Conservation (phyloP, 2,797 vertebrate genomes). For the Malacoraja senta region DNA sequence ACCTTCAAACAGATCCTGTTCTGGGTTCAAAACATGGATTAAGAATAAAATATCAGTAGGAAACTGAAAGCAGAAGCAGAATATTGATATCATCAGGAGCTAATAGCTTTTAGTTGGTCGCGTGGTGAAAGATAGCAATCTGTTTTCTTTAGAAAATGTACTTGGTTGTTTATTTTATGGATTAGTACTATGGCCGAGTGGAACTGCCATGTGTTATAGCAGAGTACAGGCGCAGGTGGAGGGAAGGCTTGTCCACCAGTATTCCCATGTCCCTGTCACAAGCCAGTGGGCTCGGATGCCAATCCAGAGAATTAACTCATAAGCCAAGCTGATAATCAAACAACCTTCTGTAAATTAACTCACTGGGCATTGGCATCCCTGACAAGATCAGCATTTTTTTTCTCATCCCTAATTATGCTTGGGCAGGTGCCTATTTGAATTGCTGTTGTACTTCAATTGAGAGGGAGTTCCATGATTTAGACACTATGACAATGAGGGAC, state of each 20-base stretch:
- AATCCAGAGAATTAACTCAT: neutral
- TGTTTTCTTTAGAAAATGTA: neutral
- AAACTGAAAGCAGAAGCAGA: neutral
- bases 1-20: conserved; percentile 7
- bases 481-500: no score
- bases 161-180: neutral
- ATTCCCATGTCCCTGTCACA: neutral
- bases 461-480: no score
- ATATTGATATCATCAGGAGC: neutral
- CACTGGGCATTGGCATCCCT: no score
- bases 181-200: neutral
- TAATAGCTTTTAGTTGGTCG: neutral
- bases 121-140: neutral
- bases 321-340: neutral
- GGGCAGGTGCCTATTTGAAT: no score
- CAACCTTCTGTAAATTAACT: no score
- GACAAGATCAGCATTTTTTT: no score
- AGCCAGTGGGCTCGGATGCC: neutral
- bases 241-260: neutral
- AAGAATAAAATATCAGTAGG: neutral
- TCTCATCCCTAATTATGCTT: no score
- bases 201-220: no score
- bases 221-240: neutral
- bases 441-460: no score
- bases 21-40: conserved; percentile 1